Base-by-base conservation (phyloP, 2,113 vertebrate genomes). In the Genyomyrus donnyi region DNA sequence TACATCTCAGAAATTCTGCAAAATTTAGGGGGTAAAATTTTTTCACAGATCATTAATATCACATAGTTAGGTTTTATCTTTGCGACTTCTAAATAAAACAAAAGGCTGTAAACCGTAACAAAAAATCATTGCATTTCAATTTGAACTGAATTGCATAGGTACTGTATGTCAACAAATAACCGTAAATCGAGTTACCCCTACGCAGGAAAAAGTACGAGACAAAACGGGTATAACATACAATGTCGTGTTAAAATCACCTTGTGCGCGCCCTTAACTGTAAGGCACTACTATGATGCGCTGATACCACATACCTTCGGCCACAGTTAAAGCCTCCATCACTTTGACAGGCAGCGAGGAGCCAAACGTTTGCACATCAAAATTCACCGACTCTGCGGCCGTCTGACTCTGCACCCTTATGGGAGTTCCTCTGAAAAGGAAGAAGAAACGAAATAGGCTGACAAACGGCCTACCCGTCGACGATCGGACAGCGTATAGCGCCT, bases 261-360 rank as follows among this genome's bases (percentile, higher is more conserved):
- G 19, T 84, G 42, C 70, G 15, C 1, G 27, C 15, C 45, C 39
- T 48, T 85, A 85, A 85, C 45, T 48, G 19, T 13, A 19, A 53
- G 21, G n/a, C 42, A 48, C 45, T 48, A 39, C 21, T 45, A 83
- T 6, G 35, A 45, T 10, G 19, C 5, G 19, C 4, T 17, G 15
- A 83, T 46, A 31, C 19, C 13, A 93, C 93, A 91, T 94, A 99
- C 98, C 96, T 19, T 97, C 95, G 74, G 97, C 95, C 94, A 96
- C 94, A 0, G 97, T 96, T 89, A 99, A 94, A 0, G 97, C 98
- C 94, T 99, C 98, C 97, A 99, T 98, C 90, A 99, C 96, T 92
- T 98, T 99, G 89, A 99, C 97, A 1, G 98, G 98, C 15, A 99
- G 96, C 89, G 97, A 97, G 0, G 97, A 98, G 49, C 98, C 98